Evolutionary conservation across 2,113 vertebrate genomes (phyloP), one percentile per base, ranked within the genome.

Genomic region (Oryzias woworae): DNA sequence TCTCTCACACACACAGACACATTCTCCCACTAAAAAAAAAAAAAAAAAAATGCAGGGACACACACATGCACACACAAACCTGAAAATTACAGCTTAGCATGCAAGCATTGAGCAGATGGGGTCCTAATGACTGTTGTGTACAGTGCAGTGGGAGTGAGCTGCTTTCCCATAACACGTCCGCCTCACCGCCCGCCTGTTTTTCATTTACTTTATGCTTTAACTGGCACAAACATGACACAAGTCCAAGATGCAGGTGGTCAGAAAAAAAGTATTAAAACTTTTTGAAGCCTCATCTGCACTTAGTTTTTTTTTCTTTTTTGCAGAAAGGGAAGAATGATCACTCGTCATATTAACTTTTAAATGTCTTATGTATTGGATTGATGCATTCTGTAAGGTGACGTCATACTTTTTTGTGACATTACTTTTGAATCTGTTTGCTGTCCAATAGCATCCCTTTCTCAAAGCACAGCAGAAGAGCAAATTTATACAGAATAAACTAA

Each of bases 21-120:
- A 91, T 81, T 75, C 69, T 79, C 23, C 75, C 66, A 66, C 31
- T 31, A 36, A 41, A n/a, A 36, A 20, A 20, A 20, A 20, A 20
- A 20, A 28, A 28, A 28, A 28, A 5, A 28, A 20, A 41, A 36
- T 36, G 36, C 31, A 73, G 70, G 75, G 36, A 84, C 77, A 70
- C 23, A 92, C 92, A 86, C 87, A 87, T 76, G 89, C 77, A 90
- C 86, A 86, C 81, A 89, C 91, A 83, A 82, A 86, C 75, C 70
- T 88, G 88, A 90, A 93, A 94, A 94, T 92, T 88, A 90, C 78
- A 84, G 87, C 89, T 94, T 90, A 91, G 85, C 75, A 82, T 94
- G 90, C 88, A 84, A 92, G 91, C 81, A 74, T 62, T 86, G 89
- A 94, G 89, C 91, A 94, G 88, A 94, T 95, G 90, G 91, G 85